These are phyloP conservation scores for Australoheros scitulus DNA, from an alignment of 2,113 vertebrate species.

Conservation along the genomic window DNA sequence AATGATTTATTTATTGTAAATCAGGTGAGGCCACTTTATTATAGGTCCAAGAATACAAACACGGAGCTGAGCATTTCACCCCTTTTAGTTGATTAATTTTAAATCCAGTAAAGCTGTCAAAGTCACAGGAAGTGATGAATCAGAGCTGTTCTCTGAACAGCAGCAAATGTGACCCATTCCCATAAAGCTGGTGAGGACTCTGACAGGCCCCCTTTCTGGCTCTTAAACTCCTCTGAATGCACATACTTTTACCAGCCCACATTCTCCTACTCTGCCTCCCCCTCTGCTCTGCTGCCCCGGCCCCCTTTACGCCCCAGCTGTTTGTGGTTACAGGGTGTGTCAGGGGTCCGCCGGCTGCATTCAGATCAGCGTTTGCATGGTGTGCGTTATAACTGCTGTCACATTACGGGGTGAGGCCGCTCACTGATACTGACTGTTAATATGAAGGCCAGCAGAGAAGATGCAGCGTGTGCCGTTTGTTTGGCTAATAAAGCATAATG, in stretches of 20 bases:
- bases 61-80: not conserved
- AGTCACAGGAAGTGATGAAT: slow-evolving; percentile 20
- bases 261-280: not conserved
- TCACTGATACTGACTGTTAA: not conserved
- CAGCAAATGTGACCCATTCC: not conserved
- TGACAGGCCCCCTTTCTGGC: not conserved
- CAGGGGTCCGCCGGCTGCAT: slow-evolving; percentile 31
- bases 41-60: not conserved
- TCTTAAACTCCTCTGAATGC: not conserved
- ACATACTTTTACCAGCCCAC: not conserved
- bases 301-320: slow-evolving; percentile 45
- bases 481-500: accelerated
- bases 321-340: slow-evolving; percentile 65
- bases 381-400: slow-evolving; percentile 32
- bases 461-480: not conserved
- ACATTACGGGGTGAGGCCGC: slow-evolving; percentile 31
- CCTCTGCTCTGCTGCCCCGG: not conserved
- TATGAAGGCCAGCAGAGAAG: not conserved
- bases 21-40: not conserved
- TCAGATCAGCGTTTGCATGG: slow-evolving; percentile 45
- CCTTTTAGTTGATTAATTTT: not conserved
- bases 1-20: not conserved
- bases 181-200: not conserved
- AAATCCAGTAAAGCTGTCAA: not conserved
- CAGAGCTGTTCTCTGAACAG: not conserved